Base-by-base conservation (phyloP, 2,797 vertebrate genomes). In the Margarornis squamiger region DNA sequence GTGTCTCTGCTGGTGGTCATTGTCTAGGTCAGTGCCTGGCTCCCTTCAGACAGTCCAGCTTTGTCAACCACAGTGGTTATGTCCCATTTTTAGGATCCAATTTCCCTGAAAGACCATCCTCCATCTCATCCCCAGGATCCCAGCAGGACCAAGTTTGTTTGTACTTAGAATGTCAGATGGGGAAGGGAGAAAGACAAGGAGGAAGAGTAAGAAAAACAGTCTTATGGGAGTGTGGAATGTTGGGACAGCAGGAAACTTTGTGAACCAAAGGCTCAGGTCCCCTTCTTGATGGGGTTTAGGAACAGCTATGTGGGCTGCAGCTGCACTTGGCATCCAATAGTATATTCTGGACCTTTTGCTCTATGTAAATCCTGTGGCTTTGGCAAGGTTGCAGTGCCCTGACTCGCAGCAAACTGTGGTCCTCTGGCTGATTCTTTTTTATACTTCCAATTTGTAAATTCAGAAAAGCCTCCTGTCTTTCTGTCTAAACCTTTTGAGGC, bases 321-420 rank as follows among this genome's bases (percentile, higher is more conserved):
- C 63, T 49, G 55, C n/a, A 29, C 43, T 77, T 51, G 39, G 5
- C 39, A 17, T 45, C 57, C 0, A 1, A 18, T 51, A 49, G 14
- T 1, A 0, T 24, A 48, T 0, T 0, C 46, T 59, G 55, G 32
- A 58, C 52, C 26, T 62, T 34, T 38, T 61, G 58, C 48, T 86
- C 43, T 1, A 0, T 19, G 48, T 20, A 7, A 67, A 38, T 48
- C 45, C 45, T 0, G 0, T 34, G 48, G 27, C 55, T 59, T 67
- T 73, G 63, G 59, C 48, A 71, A 87, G 77, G 82, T 92, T 76
- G n/a, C 7, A 0, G 17, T 49, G 70, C 45, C 26, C 55, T 46
- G 49, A 76, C 63, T 67, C 39, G n/a, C 68, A 80, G 45, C 34
- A 58, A 0, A 49, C 68, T 24, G 29, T 52, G 38, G 15, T 59